Percentiles rank a stretch among this genome's conserved stretches.
Evolutionary conservation across 2,113 vertebrate genomes (phyloP).

Genomic region (Dicerorhinus sumatrensis): DNA sequence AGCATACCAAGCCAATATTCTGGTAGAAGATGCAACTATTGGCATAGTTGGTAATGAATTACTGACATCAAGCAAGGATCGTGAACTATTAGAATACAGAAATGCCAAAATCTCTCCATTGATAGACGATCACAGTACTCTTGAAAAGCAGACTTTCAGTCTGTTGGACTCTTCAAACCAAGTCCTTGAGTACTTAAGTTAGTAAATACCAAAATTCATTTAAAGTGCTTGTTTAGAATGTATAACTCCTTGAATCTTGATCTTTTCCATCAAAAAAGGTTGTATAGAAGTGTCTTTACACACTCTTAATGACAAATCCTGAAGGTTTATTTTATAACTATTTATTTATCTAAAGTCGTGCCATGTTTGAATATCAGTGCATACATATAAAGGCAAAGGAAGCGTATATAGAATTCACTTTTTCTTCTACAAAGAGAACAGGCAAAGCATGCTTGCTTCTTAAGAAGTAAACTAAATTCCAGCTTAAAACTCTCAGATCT

Average conservation of each 20-base stretch:
- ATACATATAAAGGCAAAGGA: not conserved
- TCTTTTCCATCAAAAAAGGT: constrained; percentile 30
- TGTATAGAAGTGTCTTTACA: constrained; percentile 50
- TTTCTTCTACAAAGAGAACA: constrained; percentile 9
- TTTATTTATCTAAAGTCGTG: constrained; percentile 47
- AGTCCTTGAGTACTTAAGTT: constrained; percentile 79
- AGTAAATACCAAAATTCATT: constrained; percentile 29
- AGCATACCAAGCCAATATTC: constrained; percentile 67
- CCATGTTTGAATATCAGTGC: not conserved
- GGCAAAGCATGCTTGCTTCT: constrained; percentile 18
- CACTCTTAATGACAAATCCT: constrained; percentile 27
- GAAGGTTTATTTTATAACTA: constrained; percentile 59
- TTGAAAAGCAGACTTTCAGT: constrained; percentile 75
- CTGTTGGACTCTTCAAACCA: constrained; percentile 81
- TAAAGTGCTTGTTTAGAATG: not conserved
- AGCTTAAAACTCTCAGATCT: constrained; percentile 9
- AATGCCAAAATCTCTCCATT: constrained; percentile 65
- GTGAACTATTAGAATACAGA: constrained; percentile 73
- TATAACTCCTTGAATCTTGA: constrained; percentile 21
- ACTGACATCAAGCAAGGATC: constrained; percentile 72
- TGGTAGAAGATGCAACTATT: constrained; percentile 65
- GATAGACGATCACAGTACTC: constrained; percentile 59
- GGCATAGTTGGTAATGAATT: constrained; percentile 7
- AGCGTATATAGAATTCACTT: constrained; percentile 9
- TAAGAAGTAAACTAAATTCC: constrained; percentile 64